Conservation (phyloP, 2,888 invertebrate genomes). For the Neelides folsomi region DNA sequence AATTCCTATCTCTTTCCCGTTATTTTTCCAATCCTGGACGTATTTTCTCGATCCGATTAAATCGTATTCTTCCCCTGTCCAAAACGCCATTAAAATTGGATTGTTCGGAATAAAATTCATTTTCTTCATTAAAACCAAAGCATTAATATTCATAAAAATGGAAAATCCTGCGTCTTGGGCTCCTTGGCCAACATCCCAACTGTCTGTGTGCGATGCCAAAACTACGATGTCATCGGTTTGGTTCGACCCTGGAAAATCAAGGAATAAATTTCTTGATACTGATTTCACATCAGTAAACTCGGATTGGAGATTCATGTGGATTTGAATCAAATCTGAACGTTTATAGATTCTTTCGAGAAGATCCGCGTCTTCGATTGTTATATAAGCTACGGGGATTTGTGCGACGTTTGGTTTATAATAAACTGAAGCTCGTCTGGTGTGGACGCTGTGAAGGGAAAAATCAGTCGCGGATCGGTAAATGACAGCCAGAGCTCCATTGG, state of each 20-base stretch:
- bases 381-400: conserved; percentile 35
- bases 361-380: conserved; percentile 40
- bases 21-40: conserved; percentile 43
- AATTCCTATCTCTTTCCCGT: too few species aligned
- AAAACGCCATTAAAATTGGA: conserved; percentile 38
- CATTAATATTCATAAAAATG: conserved; percentile 38
- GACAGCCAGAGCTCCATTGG: conserved; percentile 38
- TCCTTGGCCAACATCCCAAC: conserved; percentile 45
- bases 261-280: conserved; percentile 7
- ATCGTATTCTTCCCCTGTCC: conserved; percentile 55
- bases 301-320: too few species aligned
- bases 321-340: too few species aligned
- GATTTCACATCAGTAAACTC: not conserved
- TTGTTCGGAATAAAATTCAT: conserved; percentile 37
- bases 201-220: conserved; percentile 8
- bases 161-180: conserved; percentile 42
- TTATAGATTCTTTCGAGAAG: conserved; percentile 17
- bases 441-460: conserved; percentile 39
- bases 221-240: conserved; percentile 6
- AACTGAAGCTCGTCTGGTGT: conserved; percentile 37
- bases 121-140: conserved; percentile 36
- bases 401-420: conserved; percentile 27
- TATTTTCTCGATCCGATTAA: conserved; percentile 53
- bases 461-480: conserved; percentile 39
- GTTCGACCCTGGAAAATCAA: conserved; percentile 6